Base-by-base conservation (phyloP, 2,113 vertebrate genomes). In the Corythaixoides concolor region DNA sequence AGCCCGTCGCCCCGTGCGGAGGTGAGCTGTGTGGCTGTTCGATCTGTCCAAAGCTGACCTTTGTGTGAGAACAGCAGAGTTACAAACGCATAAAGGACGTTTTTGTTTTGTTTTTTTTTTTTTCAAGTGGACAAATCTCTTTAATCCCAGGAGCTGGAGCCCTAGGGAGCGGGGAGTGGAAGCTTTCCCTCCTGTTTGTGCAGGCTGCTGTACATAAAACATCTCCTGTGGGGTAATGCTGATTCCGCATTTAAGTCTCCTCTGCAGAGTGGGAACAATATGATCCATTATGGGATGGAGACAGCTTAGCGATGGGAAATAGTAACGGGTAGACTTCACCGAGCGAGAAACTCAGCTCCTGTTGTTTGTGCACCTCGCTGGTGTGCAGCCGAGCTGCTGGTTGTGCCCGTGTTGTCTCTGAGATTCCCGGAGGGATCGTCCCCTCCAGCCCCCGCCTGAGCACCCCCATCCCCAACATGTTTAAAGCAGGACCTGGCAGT, bases 211-310 rank as follows among this genome's bases (percentile, higher is more conserved):
- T 37, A 37, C 95, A 73, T 32, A 85, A 91, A 89, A 4, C 91
- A 85, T 89, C 66, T 94, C 96, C 96, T 85, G 89, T n/a, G 89
- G 95, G 95, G 94, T 18, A 50, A 27, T 52, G 97, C 94, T 95
- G 93, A 82, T 91, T 58, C 87, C 6, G 4, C 93, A 55, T 28
- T 35, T 87, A 5, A 62, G 69, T 45, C 90, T 95, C 39, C 73
- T 92, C 90, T 88, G 90, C 8, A 6, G 84, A 83, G 37, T 14
- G 93, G 95, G 85, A 96, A 30, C 26, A 24, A 17, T 26, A 41
- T 3, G 84, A 91, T 95, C 96, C 95, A 43, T 96, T 95, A 83
- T 45, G 95, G 87, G 89, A 73, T 93, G 78, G 15, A 91, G 89
- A 60, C 62, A 37, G 94, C 74, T 70, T 30, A 68, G 50, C 3